Conservation (phyloP, 2,113 vertebrate genomes). For the Hydrolagus affinis region DNA sequence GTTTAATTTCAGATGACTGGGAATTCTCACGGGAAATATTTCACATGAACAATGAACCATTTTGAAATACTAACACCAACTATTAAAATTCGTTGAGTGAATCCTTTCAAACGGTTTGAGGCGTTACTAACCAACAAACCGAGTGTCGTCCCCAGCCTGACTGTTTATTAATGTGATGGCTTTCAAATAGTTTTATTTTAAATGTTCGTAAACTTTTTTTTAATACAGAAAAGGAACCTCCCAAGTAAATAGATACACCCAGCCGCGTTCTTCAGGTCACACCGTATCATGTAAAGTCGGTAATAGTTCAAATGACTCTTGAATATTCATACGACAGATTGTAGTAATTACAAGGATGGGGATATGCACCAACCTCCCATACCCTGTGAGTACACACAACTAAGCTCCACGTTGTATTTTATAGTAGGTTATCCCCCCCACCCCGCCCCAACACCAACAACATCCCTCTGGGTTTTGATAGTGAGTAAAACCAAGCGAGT, state of each 20-base stretch:
- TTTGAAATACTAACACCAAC: neutral
- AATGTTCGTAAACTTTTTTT: no score
- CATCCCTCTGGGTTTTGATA: constrained; percentile 3
- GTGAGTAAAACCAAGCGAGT: neutral
- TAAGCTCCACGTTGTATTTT: neutral
- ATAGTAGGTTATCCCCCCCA: neutral
- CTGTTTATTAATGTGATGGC: neutral
- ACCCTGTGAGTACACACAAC: neutral
- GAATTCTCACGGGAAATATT: neutral
- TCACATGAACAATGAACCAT: neutral
- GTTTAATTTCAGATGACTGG: neutral
- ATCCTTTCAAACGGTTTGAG: neutral
- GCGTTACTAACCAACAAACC: no score
- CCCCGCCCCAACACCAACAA: neutral
- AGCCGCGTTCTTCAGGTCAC: neutral
- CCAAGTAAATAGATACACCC: neutral
- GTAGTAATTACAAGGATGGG: neutral
- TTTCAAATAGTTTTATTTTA: neutral
- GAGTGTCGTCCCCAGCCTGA: neutral
- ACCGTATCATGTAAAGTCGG: no score
- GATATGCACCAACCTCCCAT: neutral
- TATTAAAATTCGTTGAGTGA: neutral
- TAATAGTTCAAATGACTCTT: neutral
- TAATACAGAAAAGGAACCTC: neutral
- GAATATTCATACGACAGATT: neutral